Evolutionary conservation across 2,888 invertebrate genomes (phyloP).

Genomic region (Melipona bicolor): DNA sequence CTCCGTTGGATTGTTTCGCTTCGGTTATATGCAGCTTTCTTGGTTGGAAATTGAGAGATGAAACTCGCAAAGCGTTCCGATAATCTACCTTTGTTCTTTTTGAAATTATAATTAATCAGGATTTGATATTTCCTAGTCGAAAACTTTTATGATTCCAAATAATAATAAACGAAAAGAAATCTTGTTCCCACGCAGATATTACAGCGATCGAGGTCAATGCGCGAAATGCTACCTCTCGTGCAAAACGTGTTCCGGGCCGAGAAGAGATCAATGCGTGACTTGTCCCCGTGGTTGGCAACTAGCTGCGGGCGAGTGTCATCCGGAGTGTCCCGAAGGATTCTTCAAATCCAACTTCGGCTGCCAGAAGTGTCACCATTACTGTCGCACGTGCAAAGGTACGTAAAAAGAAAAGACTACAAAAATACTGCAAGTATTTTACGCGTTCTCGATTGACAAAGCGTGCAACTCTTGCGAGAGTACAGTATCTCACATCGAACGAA

Average conservation of each 20-base stretch:
- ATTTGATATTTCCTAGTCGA: too few relatives aligned
- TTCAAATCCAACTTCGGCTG: conserved; percentile 93
- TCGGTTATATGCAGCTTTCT: neutral
- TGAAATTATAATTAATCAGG: too few relatives aligned
- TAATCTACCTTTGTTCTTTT: too few relatives aligned
- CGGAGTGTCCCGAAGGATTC: conserved; percentile 94
- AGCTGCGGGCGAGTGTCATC: conserved; percentile 93
- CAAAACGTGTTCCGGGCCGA: conserved; percentile 93
- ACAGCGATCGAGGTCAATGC: conserved; percentile 93
- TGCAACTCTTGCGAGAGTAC: neutral
- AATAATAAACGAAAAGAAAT: neutral
- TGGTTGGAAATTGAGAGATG: neutral
- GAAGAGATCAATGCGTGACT: conserved; percentile 93
- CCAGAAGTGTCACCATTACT: conserved; percentile 95
- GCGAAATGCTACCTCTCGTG: conserved; percentile 94
- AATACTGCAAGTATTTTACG: too few relatives aligned
- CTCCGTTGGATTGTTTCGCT: neutral
- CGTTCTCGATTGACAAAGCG: neutral
- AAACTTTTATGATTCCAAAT: neutral
- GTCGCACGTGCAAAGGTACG: conserved; percentile 92
- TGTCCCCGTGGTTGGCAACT: conserved; percentile 93
- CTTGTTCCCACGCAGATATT: conserved; percentile 87
- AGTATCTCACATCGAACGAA: too few relatives aligned
- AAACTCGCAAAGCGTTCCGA: too few relatives aligned
- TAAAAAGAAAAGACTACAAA: neutral